Percentiles rank a stretch among this genome's conserved stretches.
Evolutionary conservation across 2,797 vertebrate genomes (phyloP).

Genomic region (Helarctos malayanus): DNA sequence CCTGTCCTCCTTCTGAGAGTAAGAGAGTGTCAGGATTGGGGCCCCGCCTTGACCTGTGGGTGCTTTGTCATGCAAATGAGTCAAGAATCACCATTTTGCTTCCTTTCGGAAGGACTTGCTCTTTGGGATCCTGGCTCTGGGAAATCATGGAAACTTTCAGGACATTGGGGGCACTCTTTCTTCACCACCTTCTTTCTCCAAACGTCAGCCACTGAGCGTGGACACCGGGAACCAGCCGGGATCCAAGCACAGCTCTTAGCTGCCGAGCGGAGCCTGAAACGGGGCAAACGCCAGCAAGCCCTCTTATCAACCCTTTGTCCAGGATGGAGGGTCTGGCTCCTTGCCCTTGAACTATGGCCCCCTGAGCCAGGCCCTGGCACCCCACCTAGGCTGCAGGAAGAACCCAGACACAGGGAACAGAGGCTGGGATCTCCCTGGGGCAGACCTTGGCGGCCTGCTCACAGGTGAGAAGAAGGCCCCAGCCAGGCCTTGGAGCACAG

Average conservation of each 20-base stretch:
- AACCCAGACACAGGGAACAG: neutral
- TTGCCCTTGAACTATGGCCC: too few relatives aligned
- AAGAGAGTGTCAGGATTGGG: rapidly evolving
- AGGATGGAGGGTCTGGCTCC: rapidly evolving
- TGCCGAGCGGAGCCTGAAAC: neutral
- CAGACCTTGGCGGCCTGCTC: neutral
- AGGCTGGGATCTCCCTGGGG: neutral
- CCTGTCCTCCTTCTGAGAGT: rapidly evolving
- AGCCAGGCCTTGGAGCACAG: neutral
- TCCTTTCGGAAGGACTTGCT: neutral
- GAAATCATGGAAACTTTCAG: neutral
- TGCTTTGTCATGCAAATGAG: neutral
- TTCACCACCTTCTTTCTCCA: neutral
- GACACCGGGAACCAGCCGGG: neutral
- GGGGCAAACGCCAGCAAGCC: neutral
- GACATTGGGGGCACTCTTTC: neutral
- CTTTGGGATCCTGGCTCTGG: neutral
- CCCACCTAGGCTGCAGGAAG: neutral
- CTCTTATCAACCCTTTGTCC: rapidly evolving
- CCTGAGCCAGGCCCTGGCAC: neutral
- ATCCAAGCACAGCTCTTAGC: neutral
- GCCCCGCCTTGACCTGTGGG: rapidly evolving
- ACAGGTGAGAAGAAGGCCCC: neutral
- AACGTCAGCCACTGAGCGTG: neutral
- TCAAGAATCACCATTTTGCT: neutral